phyloP scores from a whole-genome alignment of 2,113 vertebrate species.

The Oncorhynchus nerka region DNA sequence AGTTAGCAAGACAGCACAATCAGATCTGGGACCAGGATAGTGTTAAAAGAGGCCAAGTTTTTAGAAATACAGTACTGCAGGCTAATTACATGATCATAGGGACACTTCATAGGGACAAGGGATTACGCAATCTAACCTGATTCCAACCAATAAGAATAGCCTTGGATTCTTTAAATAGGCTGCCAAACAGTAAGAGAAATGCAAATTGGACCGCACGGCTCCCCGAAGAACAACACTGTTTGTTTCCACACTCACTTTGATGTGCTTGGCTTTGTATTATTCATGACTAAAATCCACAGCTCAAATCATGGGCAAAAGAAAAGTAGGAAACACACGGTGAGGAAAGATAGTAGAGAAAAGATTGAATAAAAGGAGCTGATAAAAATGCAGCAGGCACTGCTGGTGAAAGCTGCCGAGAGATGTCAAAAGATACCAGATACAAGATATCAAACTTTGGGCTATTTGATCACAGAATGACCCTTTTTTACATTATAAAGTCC shows the following conservation, averaged over 20 bases:
- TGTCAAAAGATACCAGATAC: constrained; percentile 29
- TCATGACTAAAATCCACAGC: constrained; percentile 15
- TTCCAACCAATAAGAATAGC: not conserved
- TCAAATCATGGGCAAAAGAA: constrained; percentile 29
- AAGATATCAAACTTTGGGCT: constrained; percentile 31
- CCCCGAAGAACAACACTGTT: constrained; percentile 10
- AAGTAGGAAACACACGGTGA: constrained; percentile 37
- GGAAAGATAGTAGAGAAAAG: constrained; percentile 34
- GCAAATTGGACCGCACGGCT: constrained; percentile 9
- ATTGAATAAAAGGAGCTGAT: not conserved
- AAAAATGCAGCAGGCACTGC: not conserved
- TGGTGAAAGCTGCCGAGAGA: constrained; percentile 25
- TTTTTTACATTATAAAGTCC: constrained; percentile 24
- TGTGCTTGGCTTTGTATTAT: constrained; percentile 43
- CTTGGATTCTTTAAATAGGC: constrained; percentile 7
- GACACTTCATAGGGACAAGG: not conserved
- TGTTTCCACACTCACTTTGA: constrained; percentile 48
- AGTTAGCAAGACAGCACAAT: no score
- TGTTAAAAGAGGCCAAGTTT: not conserved
- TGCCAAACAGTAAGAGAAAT: constrained; percentile 8
- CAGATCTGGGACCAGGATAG: not conserved
- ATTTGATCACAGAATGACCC: constrained; percentile 11
- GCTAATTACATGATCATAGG: not conserved
- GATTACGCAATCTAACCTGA: not conserved
- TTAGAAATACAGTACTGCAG: not conserved